Base-by-base conservation (phyloP, 2,888 invertebrate genomes). In the Entomobrya multifasciata region DNA sequence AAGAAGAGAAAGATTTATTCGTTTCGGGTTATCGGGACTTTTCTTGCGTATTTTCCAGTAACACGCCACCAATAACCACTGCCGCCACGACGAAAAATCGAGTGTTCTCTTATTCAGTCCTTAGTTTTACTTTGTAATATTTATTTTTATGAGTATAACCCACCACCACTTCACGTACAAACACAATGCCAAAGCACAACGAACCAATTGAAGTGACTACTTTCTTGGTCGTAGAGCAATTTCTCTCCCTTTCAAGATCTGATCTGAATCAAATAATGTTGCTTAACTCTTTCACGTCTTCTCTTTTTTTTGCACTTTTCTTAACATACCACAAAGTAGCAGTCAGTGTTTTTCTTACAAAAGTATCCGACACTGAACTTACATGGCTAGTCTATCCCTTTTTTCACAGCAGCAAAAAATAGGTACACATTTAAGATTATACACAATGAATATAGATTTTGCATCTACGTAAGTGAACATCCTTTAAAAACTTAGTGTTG, bases 11-110 rank as follows among this genome's bases (percentile, higher is more conserved):
- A 83, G 83, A 83, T 83, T 83, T 83, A 83, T 83, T 83, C 76
- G 76, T 83, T 83, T 76, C 76, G 83, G 83, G 83, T 83, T 83
- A 83, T 83, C 83, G 47, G 83, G 49, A 62, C 25, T 65, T 83
- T 82, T 49, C 60, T 76, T 65, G 17, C 74, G 83, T 76, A 83
- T 76, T 83, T 83, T 76, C 83, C 52, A 17, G 65, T 62, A 65
- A 62, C 83, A 83, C 83, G 83, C 76, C 83, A 83, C 76, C 76
- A 74, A 74, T 76, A 83, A 62, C 83, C 83, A 83, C 83, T 83
- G 52, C 49, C 76, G 65, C 76, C 83, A 65, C 74, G 49, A 36
- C 8, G 8, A 36, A 76, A 60, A 74, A 74, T 49, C 76, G 49
- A 76, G 55, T 67, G 62, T 74, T 76, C 52, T 36, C 52, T 76